Evolutionary conservation across 2,797 vertebrate genomes (phyloP).

Genomic region (Acanthopagrus latus): DNA sequence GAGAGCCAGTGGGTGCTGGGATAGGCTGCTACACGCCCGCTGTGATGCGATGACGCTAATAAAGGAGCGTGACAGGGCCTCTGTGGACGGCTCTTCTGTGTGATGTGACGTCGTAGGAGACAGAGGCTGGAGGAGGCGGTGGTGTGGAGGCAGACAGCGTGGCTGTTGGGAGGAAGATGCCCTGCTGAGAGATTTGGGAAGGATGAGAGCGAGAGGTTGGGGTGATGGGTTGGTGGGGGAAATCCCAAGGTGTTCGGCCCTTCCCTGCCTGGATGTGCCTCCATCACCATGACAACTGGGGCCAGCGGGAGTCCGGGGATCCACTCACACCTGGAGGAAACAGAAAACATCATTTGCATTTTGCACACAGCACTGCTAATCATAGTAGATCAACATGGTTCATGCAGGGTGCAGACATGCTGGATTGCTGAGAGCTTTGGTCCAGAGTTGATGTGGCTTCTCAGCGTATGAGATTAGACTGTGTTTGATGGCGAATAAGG

Average conservation of each 20-base stretch:
- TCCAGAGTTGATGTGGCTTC: slow-evolving; percentile 11
- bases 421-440: slow-evolving; percentile 27
- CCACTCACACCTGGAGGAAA: slow-evolving; percentile 80
- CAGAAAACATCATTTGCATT: slow-evolving; percentile 72
- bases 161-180: slow-evolving; percentile 35
- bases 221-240: slow-evolving; percentile 16
- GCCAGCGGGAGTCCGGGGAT: slow-evolving; percentile 77
- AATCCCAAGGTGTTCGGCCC: slow-evolving; percentile 80
- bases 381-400: slow-evolving; percentile 65
- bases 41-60: slow-evolving; percentile 76
- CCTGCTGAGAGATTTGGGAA: slow-evolving; percentile 42
- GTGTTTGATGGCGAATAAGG: slow-evolving; percentile 32
- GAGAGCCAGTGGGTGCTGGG: slow-evolving; percentile 67
- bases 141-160: slow-evolving; percentile 23
- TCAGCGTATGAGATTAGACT: slow-evolving; percentile 27
- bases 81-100: slow-evolving; percentile 58
- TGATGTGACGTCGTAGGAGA: slow-evolving; percentile 54
- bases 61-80: slow-evolving; percentile 64
- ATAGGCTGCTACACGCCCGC: slow-evolving; percentile 70
- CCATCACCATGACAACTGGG: slow-evolving; percentile 86
- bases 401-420: slow-evolving; percentile 57
- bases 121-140: slow-evolving; percentile 30
- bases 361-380: slow-evolving; percentile 66
- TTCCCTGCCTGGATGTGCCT: slow-evolving; percentile 64
- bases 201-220: not conserved